These are phyloP conservation scores for Hypselothyrea guttata DNA, from an alignment of 2,888 invertebrate genomes.

Conservation along the genomic window DNA sequence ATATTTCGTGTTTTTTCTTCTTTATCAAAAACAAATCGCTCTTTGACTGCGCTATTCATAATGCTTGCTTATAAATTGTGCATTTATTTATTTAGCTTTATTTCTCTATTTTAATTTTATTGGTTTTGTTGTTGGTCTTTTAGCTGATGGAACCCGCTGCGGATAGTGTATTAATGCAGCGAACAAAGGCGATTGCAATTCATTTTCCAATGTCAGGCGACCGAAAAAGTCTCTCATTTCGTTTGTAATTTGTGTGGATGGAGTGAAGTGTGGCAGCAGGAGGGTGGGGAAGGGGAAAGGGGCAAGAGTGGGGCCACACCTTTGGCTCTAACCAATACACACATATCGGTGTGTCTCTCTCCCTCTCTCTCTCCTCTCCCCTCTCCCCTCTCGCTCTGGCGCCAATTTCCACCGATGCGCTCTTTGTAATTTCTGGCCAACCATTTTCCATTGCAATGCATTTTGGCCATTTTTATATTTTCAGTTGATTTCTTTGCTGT, in stretches of 20 bases:
- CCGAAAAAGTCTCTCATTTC: conserved; percentile 60
- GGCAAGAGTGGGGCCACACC: background rate
- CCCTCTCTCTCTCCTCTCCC: too few relatives aligned
- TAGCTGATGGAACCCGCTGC: conserved; percentile 8
- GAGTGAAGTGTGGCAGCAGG: background rate
- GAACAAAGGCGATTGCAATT: conserved; percentile 58
- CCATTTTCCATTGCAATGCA: conserved; percentile 71
- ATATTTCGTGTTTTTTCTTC: too few relatives aligned
- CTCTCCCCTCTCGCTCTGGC: conserved; percentile 4
- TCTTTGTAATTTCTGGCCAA: conserved; percentile 73
- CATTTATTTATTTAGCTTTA: too few relatives aligned
- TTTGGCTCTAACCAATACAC: conserved; percentile 4
- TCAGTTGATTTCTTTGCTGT: conserved; percentile 58
- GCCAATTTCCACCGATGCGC: conserved; percentile 54
- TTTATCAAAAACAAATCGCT: too few relatives aligned
- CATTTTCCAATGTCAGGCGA: conserved; percentile 45
- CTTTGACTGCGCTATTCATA: too few relatives aligned
- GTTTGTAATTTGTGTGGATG: conserved; percentile 66
- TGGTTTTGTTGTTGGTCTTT: too few relatives aligned
- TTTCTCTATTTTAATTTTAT: too few relatives aligned
- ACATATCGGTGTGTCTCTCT: too few relatives aligned
- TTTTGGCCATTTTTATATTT: conserved; percentile 65
- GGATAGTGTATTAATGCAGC: conserved; percentile 19
- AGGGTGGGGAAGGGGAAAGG: background rate
- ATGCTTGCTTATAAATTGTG: too few relatives aligned